A percentile compares a stretch with the other conserved stretches of the same genome.
These are phyloP conservation scores for Taeniopygia guttata DNA, from an alignment of 2,797 vertebrate genomes.

Conservation along the genomic window DNA sequence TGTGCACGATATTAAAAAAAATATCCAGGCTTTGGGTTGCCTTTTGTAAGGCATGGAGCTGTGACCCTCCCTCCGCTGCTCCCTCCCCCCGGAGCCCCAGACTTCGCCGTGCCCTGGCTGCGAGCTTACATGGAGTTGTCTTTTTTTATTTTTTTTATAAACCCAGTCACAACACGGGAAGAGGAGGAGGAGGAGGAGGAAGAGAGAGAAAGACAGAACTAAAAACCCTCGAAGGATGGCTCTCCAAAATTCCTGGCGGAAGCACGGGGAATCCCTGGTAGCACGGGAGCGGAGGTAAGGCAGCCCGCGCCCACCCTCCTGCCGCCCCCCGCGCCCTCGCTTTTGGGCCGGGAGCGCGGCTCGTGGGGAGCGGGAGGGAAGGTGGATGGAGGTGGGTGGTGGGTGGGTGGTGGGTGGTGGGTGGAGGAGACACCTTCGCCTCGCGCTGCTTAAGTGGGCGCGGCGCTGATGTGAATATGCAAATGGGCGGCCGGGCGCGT, in stretches of 20 bases:
- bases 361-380: neutral
- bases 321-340: neutral
- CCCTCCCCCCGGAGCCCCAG: conserved; percentile 82
- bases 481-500: conserved; percentile 74
- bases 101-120: conserved; percentile 78
- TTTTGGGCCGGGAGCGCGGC: neutral
- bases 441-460: conserved; percentile 70
- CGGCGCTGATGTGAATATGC: conserved; percentile 82
- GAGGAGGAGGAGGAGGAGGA: conserved; percentile 75
- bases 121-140: conserved; percentile 80
- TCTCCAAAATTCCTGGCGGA: conserved; percentile 78
- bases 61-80: conserved; percentile 93
- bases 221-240: conserved; percentile 82
- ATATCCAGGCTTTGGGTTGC: conserved; percentile 79
- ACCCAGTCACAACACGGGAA: conserved; percentile 78
- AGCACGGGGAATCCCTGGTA: conserved; percentile 71
- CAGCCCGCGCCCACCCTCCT: neutral
- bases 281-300: conserved; percentile 87
- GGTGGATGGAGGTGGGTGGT: neutral
- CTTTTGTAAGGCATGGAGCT: conserved; percentile 92
- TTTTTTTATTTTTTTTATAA: conserved; percentile 71
- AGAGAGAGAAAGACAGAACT: conserved; percentile 69
- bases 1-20: conserved; percentile 64
- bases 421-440: conserved; percentile 14
- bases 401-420: neutral